Conservation (phyloP, 2,797 vertebrate species). For the Bradypodion pumilum region DNA sequence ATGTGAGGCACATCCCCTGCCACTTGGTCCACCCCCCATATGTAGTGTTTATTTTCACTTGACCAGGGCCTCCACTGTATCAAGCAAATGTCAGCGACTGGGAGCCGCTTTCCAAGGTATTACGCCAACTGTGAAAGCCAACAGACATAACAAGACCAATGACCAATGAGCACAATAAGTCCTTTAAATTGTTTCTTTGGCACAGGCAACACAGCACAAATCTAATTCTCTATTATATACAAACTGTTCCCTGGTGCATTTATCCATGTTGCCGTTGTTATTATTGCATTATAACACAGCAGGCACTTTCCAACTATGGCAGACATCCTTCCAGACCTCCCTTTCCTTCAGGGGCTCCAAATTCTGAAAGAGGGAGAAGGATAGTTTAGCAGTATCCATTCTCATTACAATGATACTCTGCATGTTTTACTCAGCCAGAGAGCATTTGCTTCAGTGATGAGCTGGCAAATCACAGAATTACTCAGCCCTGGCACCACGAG, state of each 20-base stretch:
- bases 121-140: conserved; percentile 10
- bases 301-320: neutral
- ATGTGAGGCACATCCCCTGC: neutral
- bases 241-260: conserved; percentile 19
- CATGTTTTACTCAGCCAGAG: neutral
- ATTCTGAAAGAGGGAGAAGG: no score
- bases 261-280: neutral
- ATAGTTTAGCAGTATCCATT: neutral
- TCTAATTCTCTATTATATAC: conserved; percentile 14
- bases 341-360: no score
- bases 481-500: neutral
- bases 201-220: neutral
- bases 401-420: neutral
- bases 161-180: neutral
- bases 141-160: conserved; percentile 24
- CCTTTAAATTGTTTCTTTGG: conserved; percentile 15
- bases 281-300: conserved; percentile 3
- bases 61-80: neutral
- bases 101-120: neutral
- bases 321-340: neutral
- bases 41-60: neutral
- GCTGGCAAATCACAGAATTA: neutral
- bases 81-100: neutral
- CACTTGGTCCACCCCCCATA: neutral
- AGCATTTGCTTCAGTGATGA: neutral